Percentiles rank a stretch among this genome's conserved stretches.
phyloP scores from a whole-genome alignment of 1,140 invertebrate species.

The Branchinecta lindahli region DNA sequence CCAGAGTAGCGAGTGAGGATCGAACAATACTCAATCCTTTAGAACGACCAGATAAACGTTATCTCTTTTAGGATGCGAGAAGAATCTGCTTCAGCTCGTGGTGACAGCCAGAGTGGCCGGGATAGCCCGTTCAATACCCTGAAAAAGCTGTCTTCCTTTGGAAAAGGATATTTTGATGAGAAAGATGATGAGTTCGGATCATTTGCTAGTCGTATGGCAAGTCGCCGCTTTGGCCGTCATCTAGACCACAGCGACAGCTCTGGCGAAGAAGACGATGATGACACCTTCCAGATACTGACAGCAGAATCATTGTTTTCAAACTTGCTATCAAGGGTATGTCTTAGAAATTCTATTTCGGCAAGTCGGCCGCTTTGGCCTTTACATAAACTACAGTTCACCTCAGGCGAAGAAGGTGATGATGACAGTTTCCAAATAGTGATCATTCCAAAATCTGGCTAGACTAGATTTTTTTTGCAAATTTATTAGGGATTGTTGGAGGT shows the following conservation, averaged over 20 bases:
- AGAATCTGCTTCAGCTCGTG: no score
- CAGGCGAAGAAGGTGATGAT: constrained; percentile 57
- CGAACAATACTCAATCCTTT: no score
- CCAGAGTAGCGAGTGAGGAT: no score
- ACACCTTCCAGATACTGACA: constrained; percentile 73
- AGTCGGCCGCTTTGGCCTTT: constrained; percentile 26
- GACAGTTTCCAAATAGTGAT: constrained; percentile 75
- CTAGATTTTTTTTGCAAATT: no score
- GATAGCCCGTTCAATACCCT: neutral
- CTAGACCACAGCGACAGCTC: constrained; percentile 59
- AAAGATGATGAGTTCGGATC: neutral
- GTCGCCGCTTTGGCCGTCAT: constrained; percentile 28
- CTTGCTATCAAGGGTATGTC: constrained; percentile 53
- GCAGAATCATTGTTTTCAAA: constrained; percentile 79
- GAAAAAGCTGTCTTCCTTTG: neutral
- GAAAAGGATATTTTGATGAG: constrained; percentile 6
- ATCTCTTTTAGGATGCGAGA: no score
- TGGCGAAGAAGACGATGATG: constrained; percentile 57
- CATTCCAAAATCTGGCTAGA: no score
- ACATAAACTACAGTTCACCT: constrained; percentile 52
- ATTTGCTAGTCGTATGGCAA: constrained; percentile 2
- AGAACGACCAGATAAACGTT: no score
- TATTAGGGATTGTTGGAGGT: no score
- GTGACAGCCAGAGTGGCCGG: neutral
- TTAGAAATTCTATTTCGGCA: neutral